Percentiles rank a stretch among this genome's conserved stretches.
Conservation (phyloP, 2,113 vertebrate species). For the Ictidomys tridecemlineatus region DNA sequence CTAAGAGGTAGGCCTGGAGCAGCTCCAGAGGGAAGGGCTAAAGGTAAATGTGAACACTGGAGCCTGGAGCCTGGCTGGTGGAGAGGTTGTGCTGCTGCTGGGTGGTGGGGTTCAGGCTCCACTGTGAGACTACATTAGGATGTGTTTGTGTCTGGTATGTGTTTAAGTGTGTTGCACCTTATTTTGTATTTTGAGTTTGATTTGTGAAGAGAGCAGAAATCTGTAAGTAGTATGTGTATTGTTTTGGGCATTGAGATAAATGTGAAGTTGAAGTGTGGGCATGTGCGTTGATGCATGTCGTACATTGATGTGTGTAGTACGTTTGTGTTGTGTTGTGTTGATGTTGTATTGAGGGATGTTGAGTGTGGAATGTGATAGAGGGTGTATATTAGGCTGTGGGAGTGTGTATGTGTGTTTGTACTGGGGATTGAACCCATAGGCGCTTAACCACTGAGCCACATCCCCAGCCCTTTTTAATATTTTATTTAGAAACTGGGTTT, state of each 20-base stretch:
- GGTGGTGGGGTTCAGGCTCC: conserved; percentile 43
- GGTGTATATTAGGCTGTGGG: not conserved
- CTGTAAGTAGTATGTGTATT: not conserved
- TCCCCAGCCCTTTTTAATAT: too few relatives aligned
- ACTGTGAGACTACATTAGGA: conserved; percentile 1
- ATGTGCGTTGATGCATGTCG: not conserved
- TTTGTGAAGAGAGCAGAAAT: conserved; percentile 51
- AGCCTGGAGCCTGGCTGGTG: not conserved
- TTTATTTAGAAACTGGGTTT: too few relatives aligned
- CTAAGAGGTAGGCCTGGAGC: conserved; percentile 60
- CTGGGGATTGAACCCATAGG: too few relatives aligned
- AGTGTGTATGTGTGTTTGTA: not conserved
- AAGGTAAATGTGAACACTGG: conserved; percentile 3
- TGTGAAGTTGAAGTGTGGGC: not conserved
- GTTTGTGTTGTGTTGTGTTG: conserved; percentile 15
- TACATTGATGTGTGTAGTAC: not conserved
- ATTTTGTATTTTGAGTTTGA: conserved; percentile 50
- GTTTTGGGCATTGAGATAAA: not conserved
- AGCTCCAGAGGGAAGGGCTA: conserved; percentile 45
- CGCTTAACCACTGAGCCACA: too few relatives aligned
- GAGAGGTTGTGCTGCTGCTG: conserved; percentile 55
- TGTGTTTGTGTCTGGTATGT: conserved; percentile 49
- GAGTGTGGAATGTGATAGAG: not conserved
- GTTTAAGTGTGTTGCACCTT: conserved; percentile 45
- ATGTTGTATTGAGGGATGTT: not conserved